Conservation (phyloP, 1,140 invertebrate genomes). For the Lucilia sericata region DNA sequence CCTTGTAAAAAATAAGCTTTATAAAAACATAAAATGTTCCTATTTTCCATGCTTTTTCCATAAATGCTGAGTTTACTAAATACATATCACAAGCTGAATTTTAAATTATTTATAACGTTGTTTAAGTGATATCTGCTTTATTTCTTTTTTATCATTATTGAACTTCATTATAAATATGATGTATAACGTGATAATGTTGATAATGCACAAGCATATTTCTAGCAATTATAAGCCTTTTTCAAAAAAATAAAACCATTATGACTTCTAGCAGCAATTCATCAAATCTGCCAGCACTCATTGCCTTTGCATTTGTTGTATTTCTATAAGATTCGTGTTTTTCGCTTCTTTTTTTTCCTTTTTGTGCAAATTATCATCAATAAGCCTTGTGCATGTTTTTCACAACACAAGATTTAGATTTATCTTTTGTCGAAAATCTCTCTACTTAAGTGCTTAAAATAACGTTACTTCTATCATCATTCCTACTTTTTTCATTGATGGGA, state of each 20-base stretch:
- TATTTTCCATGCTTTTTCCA: neutral
- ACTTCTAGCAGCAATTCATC: neutral
- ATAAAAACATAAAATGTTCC: neutral
- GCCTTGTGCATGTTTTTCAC: neutral
- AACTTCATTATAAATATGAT: neutral
- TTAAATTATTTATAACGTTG: neutral
- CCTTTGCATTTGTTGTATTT: neutral
- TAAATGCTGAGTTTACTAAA: neutral
- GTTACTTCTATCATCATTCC: neutral
- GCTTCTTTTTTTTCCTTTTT: neutral
- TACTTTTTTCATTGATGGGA: neutral
- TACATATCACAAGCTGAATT: neutral
- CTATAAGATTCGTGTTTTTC: neutral
- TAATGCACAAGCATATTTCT: neutral
- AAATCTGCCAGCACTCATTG: neutral
- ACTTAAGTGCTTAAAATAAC: conserved; percentile 29
- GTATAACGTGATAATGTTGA: neutral
- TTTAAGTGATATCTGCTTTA: neutral
- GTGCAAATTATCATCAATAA: conserved; percentile 5
- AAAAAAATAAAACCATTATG: neutral
- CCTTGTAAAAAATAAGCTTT: neutral
- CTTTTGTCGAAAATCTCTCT: conserved; percentile 1
- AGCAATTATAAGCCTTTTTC: conserved; percentile 4
- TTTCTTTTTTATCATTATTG: neutral
- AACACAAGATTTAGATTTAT: neutral